Percentiles rank a stretch among this genome's conserved stretches.
Evolutionary conservation across 2,113 vertebrate genomes (phyloP).

Genomic region (Donacobius atricapilla): DNA sequence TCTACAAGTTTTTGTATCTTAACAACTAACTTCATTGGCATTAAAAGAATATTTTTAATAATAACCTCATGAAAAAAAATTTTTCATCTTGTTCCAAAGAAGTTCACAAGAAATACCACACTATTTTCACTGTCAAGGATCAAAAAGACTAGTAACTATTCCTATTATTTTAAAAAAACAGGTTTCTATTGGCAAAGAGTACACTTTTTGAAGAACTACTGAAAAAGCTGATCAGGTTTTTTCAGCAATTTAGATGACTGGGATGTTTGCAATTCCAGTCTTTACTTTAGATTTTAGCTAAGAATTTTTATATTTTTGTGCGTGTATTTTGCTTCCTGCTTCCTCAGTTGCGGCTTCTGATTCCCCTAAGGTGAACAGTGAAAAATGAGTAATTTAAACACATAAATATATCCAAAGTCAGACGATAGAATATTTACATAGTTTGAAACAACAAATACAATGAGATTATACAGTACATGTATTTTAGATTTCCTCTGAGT

Average conservation of each 20-base stretch:
- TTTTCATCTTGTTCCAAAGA: background rate
- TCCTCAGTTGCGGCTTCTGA: background rate
- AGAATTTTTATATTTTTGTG: background rate
- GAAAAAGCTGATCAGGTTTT: background rate
- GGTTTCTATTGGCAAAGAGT: background rate
- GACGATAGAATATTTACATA: conserved; percentile 25
- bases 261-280: background rate
- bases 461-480: background rate
- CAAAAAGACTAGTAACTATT: background rate
- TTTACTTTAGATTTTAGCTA: background rate
- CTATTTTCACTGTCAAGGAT: background rate
- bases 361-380: background rate
- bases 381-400: conserved; percentile 5
- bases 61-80: background rate
- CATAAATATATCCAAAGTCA: conserved; percentile 1
- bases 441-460: conserved; percentile 2
- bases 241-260: background rate
- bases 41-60: background rate
- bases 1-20: background rate
- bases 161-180: background rate
- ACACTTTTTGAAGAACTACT: background rate
- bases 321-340: background rate
- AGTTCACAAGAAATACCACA: background rate
- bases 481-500: conserved; percentile 19
- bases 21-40: background rate